Base-by-base conservation (phyloP, 37 sponge, comb jelly and placozoan genomes). In the Oopsacas minuta region DNA sequence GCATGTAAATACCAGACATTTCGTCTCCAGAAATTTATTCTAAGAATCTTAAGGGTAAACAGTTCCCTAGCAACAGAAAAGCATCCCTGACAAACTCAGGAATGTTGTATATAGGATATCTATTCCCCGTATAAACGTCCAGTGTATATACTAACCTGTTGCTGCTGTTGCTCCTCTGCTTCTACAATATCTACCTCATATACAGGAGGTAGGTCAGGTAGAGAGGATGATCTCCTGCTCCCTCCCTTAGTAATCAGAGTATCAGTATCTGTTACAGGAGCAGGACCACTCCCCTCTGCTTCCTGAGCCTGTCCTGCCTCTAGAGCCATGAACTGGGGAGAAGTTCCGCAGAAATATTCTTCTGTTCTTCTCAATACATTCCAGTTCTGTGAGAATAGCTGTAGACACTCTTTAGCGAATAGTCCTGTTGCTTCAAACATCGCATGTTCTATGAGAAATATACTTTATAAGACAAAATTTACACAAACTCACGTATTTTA, bases 141-240 rank as follows among this genome's bases (percentile, higher is more conserved):
- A n/a, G n/a, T n/a, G n/a, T n/a, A n/a, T n/a, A n/a, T n/a, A n/a
- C n/a, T n/a, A n/a, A n/a, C n/a, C 17, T 46, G 51, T 34, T 61
- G 75, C 22, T 61, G 75, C 75, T 61, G 75, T n/a, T 61, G 75
- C 75, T 61, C 75, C 75, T 61, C 75, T 61, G 75, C 75, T 34
- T 61, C 75, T 34, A 61, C 75, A 3, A 61, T n/a, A n/a, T 61
- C 75, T 34, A 61, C 75, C 28, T 61, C 75, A 34, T 61, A 61
- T 5, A 61, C 32, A 25, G 75, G 75, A n/a, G 75, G 75, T 5
- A 61, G 75, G 32, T 61, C 75, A 3, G 32, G 3, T 25, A 61
- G 32, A n/a, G 75, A 3, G 22, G 75, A 61, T 5, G 30, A 7
- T 3, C 75, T 61, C 75, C 30, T 61, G 75, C 75, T 10, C 17